Percentiles rank a stretch among this genome's conserved stretches.
Evolutionary conservation across 2,113 vertebrate species (phyloP).

Genomic region (Dinomys branickii): DNA sequence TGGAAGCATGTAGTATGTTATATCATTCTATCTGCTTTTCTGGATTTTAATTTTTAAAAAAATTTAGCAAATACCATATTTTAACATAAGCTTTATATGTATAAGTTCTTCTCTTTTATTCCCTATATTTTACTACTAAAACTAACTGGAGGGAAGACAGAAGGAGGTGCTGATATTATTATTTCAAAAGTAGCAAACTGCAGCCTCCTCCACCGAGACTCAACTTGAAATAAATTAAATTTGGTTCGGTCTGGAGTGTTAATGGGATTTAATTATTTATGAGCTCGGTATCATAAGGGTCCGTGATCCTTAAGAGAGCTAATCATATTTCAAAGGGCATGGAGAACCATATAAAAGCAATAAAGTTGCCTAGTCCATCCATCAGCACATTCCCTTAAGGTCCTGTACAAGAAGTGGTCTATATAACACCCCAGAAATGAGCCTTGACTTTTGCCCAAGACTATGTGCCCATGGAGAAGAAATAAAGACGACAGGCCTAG

Average conservation of each 20-base stretch:
- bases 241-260: slow-evolving; percentile 63
- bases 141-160: slow-evolving; percentile 42
- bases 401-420: background rate
- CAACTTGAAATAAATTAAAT: slow-evolving; percentile 69
- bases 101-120: slow-evolving; percentile 30
- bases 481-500: background rate
- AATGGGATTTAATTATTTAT: slow-evolving; percentile 82
- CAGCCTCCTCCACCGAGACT: slow-evolving; percentile 33
- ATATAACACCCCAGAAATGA: slow-evolving; percentile 41
- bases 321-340: slow-evolving; percentile 78
- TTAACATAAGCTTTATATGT: background rate
- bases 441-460: slow-evolving; percentile 12
- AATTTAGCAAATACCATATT: slow-evolving; percentile 39
- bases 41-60: background rate
- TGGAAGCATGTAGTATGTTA: background rate
- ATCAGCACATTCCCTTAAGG: slow-evolving; percentile 30
- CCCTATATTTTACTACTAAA: slow-evolving; percentile 36
- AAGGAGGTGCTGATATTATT: slow-evolving; percentile 53
- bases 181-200: slow-evolving; percentile 64
- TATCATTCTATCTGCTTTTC: slow-evolving; percentile 12
- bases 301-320: slow-evolving; percentile 69
- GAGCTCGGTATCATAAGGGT: slow-evolving; percentile 59
- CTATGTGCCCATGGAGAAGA: background rate
- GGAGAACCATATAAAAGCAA: slow-evolving; percentile 71
- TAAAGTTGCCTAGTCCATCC: slow-evolving; percentile 51